Evolutionary conservation across 2,888 invertebrate genomes (phyloP).

Genomic region (Siphlonurus alternatus): DNA sequence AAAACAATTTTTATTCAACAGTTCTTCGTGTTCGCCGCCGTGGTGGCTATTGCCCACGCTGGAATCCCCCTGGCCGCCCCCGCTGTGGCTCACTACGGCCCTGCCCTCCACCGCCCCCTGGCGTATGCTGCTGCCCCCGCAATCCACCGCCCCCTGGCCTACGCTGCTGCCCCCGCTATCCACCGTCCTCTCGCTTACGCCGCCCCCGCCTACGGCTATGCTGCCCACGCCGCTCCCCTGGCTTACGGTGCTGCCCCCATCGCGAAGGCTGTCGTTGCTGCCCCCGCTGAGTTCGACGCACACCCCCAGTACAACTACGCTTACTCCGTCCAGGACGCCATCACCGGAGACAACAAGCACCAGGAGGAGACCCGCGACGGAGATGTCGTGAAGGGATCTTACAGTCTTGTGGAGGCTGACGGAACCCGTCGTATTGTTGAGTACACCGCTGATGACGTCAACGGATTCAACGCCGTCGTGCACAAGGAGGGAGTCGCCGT

Average conservation of each 20-base stretch:
- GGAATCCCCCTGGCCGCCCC: not conserved
- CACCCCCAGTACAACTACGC: constrained; percentile 9
- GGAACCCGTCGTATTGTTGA: constrained; percentile 10
- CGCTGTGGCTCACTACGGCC: not conserved
- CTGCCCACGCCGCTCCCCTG: constrained; percentile 8
- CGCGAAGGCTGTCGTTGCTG: constrained; percentile 3
- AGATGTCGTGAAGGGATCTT: constrained; percentile 9
- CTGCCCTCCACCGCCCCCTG: not conserved
- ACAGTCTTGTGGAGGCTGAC: constrained; percentile 9
- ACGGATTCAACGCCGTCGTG: constrained; percentile 11
- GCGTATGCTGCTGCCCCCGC: constrained; percentile 4
- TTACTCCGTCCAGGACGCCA: constrained; percentile 7
- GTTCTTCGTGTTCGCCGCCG: constrained; percentile 10
- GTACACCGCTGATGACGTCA: constrained; percentile 10
- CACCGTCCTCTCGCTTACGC: not conserved
- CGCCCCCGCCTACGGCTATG: constrained; percentile 12
- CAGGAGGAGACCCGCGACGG: constrained; percentile 10
- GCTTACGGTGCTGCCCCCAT: not conserved
- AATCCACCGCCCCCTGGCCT: constrained; percentile 6
- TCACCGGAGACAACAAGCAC: constrained; percentile 10
- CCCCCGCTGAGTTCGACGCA: constrained; percentile 13
- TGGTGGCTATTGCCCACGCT: constrained; percentile 13
- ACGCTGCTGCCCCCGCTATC: not conserved
- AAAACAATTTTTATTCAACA: no score
- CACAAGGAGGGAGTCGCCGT: constrained; percentile 8